These are phyloP conservation scores for Scaptomyza hsui DNA, from an alignment of 1,140 invertebrate genomes.

Conservation along the genomic window DNA sequence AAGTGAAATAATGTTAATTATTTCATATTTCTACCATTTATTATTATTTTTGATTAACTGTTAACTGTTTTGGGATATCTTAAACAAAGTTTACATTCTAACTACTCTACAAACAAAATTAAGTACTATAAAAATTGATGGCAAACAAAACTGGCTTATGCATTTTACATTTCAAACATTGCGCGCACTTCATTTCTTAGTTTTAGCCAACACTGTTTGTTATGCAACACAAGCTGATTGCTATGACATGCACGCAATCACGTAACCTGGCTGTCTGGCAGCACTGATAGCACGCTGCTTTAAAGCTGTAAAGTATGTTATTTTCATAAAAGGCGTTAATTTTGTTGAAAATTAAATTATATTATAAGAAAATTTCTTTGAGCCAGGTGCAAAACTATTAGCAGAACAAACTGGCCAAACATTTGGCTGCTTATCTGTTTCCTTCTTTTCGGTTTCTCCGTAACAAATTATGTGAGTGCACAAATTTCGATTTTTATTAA, in stretches of 20 bases:
- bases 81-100: no score
- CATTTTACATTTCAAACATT: conserved; percentile 1
- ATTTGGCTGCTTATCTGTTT: conserved; percentile 3
- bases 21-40: background rate
- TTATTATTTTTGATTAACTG: background rate
- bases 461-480: conserved; percentile 36
- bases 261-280: background rate
- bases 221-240: conserved; percentile 18
- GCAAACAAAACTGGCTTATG: no score
- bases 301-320: conserved; percentile 5
- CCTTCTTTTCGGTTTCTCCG: conserved; percentile 14
- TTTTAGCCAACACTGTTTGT: conserved; percentile 30
- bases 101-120: no score
- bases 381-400: conserved; percentile 1
- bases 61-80: background rate
- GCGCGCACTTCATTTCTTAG: background rate
- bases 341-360: background rate
- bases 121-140: no score
- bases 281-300: background rate
- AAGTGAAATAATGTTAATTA: background rate
- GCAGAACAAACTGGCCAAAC: background rate
- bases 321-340: background rate
- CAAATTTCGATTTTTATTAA: conserved; percentile 65
- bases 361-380: background rate
- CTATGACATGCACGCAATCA: background rate